Conservation (phyloP, 1,140 invertebrate genomes). For the Drosophila eugracilis region DNA sequence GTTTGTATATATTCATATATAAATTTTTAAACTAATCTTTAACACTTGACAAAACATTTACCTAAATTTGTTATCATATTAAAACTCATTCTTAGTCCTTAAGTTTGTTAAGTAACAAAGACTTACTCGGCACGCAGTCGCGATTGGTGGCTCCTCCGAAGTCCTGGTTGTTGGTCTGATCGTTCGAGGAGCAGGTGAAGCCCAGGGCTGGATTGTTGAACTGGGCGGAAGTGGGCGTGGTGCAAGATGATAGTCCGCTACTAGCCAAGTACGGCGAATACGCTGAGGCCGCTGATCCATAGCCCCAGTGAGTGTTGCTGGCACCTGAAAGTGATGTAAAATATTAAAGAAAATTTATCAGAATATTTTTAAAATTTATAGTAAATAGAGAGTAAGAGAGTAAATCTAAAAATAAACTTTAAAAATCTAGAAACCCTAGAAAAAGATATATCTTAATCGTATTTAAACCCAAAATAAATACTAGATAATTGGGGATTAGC, state of each 20-base stretch:
- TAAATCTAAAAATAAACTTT: not conserved
- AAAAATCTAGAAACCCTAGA: not conserved
- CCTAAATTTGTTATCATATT: no score
- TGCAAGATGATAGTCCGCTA: conserved; percentile 88
- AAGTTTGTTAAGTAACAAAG: no score
- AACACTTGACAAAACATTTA: no score
- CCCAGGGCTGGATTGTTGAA: conserved; percentile 89
- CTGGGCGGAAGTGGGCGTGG: conserved; percentile 88
- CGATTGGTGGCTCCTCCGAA: conserved; percentile 86
- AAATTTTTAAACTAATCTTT: no score
- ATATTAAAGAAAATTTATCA: conserved; percentile 12
- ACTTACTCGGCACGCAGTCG: conserved; percentile 85
- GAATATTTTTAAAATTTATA: not conserved
- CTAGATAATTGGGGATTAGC: not conserved
- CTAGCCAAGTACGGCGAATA: conserved; percentile 92
- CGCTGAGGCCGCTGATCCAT: conserved; percentile 92
- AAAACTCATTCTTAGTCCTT: no score
- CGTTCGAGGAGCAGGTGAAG: conserved; percentile 88
- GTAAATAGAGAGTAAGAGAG: not conserved
- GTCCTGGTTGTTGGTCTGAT: conserved; percentile 89
- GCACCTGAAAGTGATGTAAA: conserved; percentile 90
- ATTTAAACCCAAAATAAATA: not conserved
- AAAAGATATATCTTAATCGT: not conserved
- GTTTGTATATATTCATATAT: no score
- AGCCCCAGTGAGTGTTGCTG: conserved; percentile 93